Base-by-base conservation (phyloP, 2,113 vertebrate genomes). In the Hassar affinis region DNA sequence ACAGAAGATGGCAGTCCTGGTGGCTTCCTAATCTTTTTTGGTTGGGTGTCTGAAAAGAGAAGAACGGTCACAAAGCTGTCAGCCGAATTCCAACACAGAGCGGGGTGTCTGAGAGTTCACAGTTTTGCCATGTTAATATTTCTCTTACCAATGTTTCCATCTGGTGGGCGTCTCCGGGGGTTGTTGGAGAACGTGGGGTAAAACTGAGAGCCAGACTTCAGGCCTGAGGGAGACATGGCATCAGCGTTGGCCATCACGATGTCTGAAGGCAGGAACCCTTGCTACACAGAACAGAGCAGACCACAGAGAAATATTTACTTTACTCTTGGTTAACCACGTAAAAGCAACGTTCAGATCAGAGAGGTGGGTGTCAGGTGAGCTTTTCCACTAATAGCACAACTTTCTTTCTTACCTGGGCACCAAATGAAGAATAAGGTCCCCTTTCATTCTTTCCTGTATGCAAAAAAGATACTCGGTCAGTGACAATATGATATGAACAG, bases 21-120 rank as follows among this genome's bases (percentile, higher is more conserved):
- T 51, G 97, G 98, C 94, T 99, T 99, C 89, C 98, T 95, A 89
- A 98, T 96, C 93, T 99, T 99, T 92, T 99, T 99, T 85, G 98
- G 97, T 90, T 99, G 97, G 3, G 95, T 86, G 79, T 99, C 98
- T 99, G 17, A 77, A 38, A 33, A 66, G 74, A 74, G 71, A 86
- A 18, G 88, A 33, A 77, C 84, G 30, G 45, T 82, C 30, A 78
- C 42, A 62, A 74, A 80, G n/a, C 0, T 17, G 56, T 74, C 64
- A n/a, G 47, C 12, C 11, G 15, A 51, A 84, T 20, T 71, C 30
- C 9, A 22, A 22, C 33, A 33, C n/a, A 42, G 9, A 15, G 30
- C 4, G 54, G 15, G 6, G 18, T 12, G 47, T 25, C 30, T 57
- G 3, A 59, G 25, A 49, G 9, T 49, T 51, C 20, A 76, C n/a